These are phyloP conservation scores for Pectinophora gossypiella DNA, from an alignment of 1,140 invertebrate genomes.

Conservation along the genomic window DNA sequence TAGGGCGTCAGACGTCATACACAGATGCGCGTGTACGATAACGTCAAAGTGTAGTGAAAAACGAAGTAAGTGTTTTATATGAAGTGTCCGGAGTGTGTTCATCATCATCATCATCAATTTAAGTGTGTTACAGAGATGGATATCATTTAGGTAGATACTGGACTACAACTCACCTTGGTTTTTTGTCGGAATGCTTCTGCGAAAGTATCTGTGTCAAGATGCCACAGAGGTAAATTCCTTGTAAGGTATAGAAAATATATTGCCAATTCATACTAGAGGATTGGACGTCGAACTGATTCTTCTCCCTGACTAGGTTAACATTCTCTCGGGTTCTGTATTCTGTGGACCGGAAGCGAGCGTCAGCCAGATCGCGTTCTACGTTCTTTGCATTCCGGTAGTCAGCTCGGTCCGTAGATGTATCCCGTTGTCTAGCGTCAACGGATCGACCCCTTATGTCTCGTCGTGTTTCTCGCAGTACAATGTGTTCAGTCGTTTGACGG, in stretches of 20 bases:
- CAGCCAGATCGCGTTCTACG: neutral
- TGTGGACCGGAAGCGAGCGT: neutral
- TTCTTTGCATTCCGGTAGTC: neutral
- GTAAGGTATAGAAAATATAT: slow-evolving; percentile 37
- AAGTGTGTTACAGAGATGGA: too few relatives aligned
- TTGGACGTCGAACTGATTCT: neutral
- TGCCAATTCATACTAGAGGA: slow-evolving; percentile 24
- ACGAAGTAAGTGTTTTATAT: too few relatives aligned
- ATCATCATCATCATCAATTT: too few relatives aligned
- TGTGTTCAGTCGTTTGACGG: neutral
- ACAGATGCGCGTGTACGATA: too few relatives aligned
- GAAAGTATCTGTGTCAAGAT: slow-evolving; percentile 27
- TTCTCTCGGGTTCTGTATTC: neutral
- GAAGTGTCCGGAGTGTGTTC: too few relatives aligned
- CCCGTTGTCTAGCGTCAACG: neutral
- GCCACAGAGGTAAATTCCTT: slow-evolving; percentile 38
- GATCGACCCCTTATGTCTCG: neutral
- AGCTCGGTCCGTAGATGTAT: neutral
- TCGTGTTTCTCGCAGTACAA: neutral
- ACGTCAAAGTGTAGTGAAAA: too few relatives aligned
- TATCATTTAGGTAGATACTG: too few relatives aligned
- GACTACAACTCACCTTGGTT: slow-evolving; percentile 28
- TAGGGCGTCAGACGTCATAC: too few relatives aligned
- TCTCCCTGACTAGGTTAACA: neutral
- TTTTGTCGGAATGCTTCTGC: slow-evolving; percentile 17